Evolutionary conservation across 2,113 vertebrate species (phyloP), one percentile per base, ranked within the genome.

Genomic region (Pica pica): DNA sequence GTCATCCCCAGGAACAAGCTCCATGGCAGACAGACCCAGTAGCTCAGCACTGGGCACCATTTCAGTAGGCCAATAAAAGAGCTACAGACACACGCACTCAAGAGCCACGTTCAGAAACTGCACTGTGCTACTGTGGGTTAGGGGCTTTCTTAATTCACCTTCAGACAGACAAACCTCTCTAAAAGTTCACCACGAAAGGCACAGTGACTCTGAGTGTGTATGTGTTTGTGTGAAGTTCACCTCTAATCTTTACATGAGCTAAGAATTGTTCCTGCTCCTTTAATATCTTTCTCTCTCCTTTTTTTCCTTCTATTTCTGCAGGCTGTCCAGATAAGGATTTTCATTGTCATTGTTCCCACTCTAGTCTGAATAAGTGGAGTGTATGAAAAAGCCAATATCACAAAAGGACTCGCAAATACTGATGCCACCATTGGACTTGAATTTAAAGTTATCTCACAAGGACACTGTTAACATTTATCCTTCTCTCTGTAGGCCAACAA

Each of bases 401-500:
- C 57, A 84, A 80, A 95, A 90, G 68, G 39, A 95, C 68, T 80
- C 2, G 2, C 90, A 87, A 78, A 79, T 75, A 69, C 71, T 80
- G 65, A 55, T 89, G 28, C 78, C 50, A 57, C 41, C 28, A 10
- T n/a, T 87, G 53, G 82, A 92, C 78, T 71, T 81, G 87, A 88
- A 95, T 96, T 96, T 95, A 90, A 83, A 97, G 53, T 44, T 92
- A 93, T 82, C 80, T 50, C 91, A 90, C 69, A 93, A 95, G 93
- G 92, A 95, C 78, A 84, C 37, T 91, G 83, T 96, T 90, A 95
- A 93, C 71, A 96, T 95, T 94, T 67, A 96, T 97, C 91, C 83
- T 44, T 53, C 84, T 95, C 89, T 97, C 87, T 76, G 53, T 59
- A 64, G 90, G 30, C 91, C 18, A 16, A 96, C 84, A 97, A 95